These are phyloP conservation scores for Mystacides longicornis DNA, from an alignment of 2,888 invertebrate species.

Conservation along the genomic window DNA sequence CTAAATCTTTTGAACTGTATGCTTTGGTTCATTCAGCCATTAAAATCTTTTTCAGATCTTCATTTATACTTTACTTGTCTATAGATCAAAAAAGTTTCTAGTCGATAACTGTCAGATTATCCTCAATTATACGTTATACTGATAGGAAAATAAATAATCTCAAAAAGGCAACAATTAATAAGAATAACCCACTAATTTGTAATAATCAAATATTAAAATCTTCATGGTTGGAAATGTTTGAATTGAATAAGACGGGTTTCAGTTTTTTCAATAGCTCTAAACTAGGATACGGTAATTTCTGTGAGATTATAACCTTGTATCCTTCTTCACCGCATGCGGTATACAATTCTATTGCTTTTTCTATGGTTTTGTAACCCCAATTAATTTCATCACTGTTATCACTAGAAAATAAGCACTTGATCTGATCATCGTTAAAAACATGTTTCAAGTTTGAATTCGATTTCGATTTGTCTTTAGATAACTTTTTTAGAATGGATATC, in stretches of 20 bases:
- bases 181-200: neutral
- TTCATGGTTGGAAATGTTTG: neutral
- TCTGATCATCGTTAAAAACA: conserved; percentile 12
- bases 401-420: conserved; percentile 1
- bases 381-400: neutral
- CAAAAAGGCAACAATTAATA: neutral
- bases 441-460: conserved; percentile 5
- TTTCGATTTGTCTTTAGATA: conserved; percentile 9
- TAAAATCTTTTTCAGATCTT: too few relatives aligned
- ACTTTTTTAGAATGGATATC: conserved; percentile 1
- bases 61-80: too few relatives aligned
- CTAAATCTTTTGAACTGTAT: too few relatives aligned
- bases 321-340: conserved; percentile 9
- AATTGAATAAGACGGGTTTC: conserved; percentile 9
- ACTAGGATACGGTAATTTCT: conserved; percentile 10
- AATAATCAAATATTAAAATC: too few relatives aligned
- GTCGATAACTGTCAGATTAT: too few relatives aligned
- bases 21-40: too few relatives aligned
- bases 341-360: conserved; percentile 12
- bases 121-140: too few relatives aligned
- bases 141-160: neutral
- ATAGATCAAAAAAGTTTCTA: too few relatives aligned
- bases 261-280: conserved; percentile 3
- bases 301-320: conserved; percentile 5
- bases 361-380: conserved; percentile 12